phyloP scores from a whole-genome alignment of 2,113 vertebrate species.

The Ciconia maguari region DNA sequence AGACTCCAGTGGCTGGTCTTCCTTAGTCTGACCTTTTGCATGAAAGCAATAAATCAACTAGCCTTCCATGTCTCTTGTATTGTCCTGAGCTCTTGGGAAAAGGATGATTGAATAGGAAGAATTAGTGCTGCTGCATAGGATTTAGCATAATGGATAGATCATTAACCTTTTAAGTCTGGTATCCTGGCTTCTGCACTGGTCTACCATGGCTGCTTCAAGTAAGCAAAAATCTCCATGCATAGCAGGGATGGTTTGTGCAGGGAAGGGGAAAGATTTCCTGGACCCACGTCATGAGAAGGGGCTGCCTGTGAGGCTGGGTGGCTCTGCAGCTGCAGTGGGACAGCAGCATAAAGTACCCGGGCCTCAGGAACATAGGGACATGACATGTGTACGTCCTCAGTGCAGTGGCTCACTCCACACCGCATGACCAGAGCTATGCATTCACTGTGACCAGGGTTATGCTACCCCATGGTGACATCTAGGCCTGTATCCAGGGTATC shows the following conservation, averaged over 20 bases:
- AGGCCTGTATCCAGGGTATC: accelerated
- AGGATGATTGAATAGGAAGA: conserved; percentile 32
- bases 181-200: background rate
- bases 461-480: background rate
- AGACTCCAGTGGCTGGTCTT: background rate
- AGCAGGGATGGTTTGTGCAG: background rate
- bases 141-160: conserved; percentile 45
- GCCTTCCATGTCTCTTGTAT: background rate
- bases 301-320: background rate
- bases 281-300: background rate
- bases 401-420: background rate
- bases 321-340: background rate
- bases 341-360: background rate
- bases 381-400: accelerated
- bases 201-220: background rate
- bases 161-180: conserved; percentile 31
- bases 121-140: conserved; percentile 34
- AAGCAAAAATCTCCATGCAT: background rate
- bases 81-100: conserved; percentile 39
- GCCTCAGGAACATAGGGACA: background rate
- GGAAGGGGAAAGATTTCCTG: background rate
- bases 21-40: conserved; percentile 41
- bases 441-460: background rate
- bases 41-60: conserved; percentile 53
- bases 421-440: background rate